Conservation (phyloP, 2,113 vertebrate genomes). For the Trachemys scripta region DNA sequence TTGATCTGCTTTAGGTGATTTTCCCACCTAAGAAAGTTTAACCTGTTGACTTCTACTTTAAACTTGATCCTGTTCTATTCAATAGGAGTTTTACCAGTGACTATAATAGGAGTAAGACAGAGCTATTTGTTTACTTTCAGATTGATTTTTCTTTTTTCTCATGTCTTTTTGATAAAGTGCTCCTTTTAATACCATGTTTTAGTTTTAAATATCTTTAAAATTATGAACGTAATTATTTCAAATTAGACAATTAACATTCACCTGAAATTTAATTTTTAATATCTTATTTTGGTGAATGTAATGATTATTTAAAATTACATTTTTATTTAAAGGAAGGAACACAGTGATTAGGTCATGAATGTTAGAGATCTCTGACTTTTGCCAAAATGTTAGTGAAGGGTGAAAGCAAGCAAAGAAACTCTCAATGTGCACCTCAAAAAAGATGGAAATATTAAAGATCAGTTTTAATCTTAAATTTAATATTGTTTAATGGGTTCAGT, state of each 20-base stretch:
- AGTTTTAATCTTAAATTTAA: not conserved
- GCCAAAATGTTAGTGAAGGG: not conserved
- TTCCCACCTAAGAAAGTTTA: not conserved
- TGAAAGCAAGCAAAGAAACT: not conserved
- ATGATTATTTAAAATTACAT: not conserved
- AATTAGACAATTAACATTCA: not conserved
- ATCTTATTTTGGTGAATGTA: not conserved
- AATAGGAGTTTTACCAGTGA: not conserved
- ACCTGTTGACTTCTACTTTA: not conserved
- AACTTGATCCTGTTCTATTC: not conserved
- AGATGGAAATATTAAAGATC: not conserved
- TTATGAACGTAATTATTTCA: not conserved
- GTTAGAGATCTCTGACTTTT: not conserved
- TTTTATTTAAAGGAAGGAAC: not conserved
- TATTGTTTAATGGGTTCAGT: not conserved
- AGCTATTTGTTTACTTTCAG: not conserved
- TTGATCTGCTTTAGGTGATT: not conserved
- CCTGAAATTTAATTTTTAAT: not conserved
- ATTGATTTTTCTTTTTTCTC: not conserved
- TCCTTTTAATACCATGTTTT: not conserved
- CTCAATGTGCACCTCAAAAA: not conserved
- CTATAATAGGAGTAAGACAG: not conserved
- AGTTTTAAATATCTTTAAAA: not conserved
- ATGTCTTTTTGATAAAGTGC: not conserved
- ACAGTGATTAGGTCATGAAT: not conserved